Conservation (phyloP, 2,113 vertebrate genomes). For the Menidia beryllina region DNA sequence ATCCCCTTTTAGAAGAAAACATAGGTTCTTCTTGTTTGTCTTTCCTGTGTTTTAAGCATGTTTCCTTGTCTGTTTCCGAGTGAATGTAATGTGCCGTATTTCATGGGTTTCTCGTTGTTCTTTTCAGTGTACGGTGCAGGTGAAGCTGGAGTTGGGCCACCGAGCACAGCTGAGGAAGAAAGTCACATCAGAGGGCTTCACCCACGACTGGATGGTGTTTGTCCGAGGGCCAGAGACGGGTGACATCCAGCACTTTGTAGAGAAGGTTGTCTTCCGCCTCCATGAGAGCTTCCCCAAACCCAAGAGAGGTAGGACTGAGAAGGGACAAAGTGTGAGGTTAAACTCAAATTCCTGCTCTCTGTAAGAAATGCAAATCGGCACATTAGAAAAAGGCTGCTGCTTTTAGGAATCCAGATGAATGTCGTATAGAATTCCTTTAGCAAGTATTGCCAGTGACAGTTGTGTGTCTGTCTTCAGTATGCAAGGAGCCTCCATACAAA, state of each 20-base stretch:
- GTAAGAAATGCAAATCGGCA: not conserved
- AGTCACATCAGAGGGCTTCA: conserved; percentile 96
- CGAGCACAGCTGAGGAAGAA: conserved; percentile 96
- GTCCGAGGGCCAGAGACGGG: conserved; percentile 95
- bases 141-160: conserved; percentile 98
- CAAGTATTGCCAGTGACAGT: not conserved
- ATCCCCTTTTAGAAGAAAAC: too few relatives aligned
- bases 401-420: not conserved
- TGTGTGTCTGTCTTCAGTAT: conserved; percentile 82
- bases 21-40: not conserved
- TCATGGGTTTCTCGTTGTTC: not conserved
- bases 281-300: conserved; percentile 99
- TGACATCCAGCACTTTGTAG: conserved; percentile 99
- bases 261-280: conserved; percentile 95
- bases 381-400: not conserved
- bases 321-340: not conserved
- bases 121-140: conserved; percentile 95
- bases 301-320: conserved; percentile 88
- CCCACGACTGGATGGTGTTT: conserved; percentile 99
- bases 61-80: not conserved
- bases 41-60: not conserved
- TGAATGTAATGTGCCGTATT: not conserved
- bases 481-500: conserved; percentile 99
- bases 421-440: not conserved
- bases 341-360: not conserved